Conservation (phyloP, 2,797 vertebrate species). For the Anisognathus igniventris region DNA sequence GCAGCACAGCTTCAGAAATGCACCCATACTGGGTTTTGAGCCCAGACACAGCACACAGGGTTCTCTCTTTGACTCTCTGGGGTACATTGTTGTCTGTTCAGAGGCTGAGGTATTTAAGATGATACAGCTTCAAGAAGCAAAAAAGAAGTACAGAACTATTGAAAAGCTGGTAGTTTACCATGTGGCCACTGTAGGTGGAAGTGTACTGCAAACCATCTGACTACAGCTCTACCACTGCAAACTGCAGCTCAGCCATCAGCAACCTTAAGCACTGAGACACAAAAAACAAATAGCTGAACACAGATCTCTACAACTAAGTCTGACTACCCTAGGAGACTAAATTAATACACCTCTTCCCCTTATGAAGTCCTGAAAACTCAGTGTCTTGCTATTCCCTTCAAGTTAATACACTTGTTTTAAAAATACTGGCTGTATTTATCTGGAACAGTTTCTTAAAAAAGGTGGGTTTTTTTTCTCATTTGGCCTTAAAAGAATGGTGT, state of each 20-base stretch:
- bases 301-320: background rate
- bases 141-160: background rate
- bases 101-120: background rate
- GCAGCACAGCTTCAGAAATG: background rate
- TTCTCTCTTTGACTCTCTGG: background rate
- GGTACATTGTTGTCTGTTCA: background rate
- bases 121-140: background rate
- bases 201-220: background rate
- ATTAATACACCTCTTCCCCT: background rate
- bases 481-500: background rate
- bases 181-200: background rate
- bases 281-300: background rate
- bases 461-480: accelerated
- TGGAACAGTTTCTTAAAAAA: background rate
- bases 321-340: background rate
- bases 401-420: background rate
- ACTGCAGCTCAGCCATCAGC: background rate
- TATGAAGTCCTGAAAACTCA: background rate
- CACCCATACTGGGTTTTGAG: background rate
- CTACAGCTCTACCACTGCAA: background rate
- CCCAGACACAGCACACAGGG: background rate
- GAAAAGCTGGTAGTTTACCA: background rate
- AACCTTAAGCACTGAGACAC: background rate
- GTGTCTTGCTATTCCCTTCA: background rate
- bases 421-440: background rate